phyloP scores from a whole-genome alignment of 2,113 vertebrate genomes.

The Melanostigma gelatinosum region DNA sequence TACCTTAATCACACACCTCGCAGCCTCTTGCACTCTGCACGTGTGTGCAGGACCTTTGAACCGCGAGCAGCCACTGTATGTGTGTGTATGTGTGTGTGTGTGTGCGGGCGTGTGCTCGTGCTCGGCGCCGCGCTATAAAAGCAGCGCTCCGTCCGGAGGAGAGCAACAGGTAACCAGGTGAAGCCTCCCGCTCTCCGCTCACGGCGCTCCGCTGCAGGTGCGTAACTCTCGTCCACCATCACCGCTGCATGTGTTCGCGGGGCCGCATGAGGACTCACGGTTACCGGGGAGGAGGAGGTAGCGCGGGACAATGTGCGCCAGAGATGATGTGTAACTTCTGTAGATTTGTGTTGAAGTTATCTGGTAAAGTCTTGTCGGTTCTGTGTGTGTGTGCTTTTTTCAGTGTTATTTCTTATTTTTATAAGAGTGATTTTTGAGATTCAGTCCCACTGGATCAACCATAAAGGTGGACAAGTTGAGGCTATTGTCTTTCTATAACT shows the following conservation, averaged over 20 bases:
- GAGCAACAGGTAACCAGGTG: conserved; percentile 69
- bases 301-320: neutral
- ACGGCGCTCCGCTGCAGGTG: conserved; percentile 59
- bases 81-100: neutral
- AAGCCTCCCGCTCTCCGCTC: conserved; percentile 33
- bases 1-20: neutral
- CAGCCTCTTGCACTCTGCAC: conserved; percentile 13
- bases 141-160: neutral
- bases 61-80: neutral
- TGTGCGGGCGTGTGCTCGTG: neutral
- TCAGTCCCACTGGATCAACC: neutral
- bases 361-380: too few relatives aligned
- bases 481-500: neutral
- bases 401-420: neutral
- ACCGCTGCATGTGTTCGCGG: neutral
- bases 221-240: neutral
- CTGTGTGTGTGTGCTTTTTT: neutral
- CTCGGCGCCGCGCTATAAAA: conserved; percentile 62
- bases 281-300: neutral
- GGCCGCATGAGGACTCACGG: neutral
- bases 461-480: neutral
- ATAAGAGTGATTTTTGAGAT: neutral
- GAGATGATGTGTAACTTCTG: neutral
- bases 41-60: conserved; percentile 60
- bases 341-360: neutral